phyloP scores from a whole-genome alignment of 1,140 invertebrate species.

The Copidosoma floridanum region DNA sequence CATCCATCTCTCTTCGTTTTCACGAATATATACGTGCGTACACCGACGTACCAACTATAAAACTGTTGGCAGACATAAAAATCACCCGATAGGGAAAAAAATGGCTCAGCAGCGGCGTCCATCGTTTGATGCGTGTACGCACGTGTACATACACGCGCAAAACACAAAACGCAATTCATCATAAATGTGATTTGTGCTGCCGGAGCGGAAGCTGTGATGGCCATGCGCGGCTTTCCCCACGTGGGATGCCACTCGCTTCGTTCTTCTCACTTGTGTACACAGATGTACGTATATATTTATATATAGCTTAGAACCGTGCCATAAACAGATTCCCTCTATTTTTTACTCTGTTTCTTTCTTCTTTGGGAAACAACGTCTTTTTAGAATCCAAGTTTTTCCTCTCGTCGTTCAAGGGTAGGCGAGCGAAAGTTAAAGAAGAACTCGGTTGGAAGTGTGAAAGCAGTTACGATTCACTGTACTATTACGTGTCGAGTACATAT shows the following conservation, averaged over 20 bases:
- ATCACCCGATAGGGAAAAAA: no score
- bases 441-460: conserved; percentile 29
- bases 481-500: conserved; percentile 36
- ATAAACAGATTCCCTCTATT: conserved; percentile 46
- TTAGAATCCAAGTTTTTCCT: neutral
- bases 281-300: no score
- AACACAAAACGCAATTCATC: neutral
- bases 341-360: conserved; percentile 25
- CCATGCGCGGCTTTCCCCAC: conserved; percentile 45
- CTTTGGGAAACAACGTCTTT: no score
- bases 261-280: no score
- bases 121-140: no score
- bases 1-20: no score
- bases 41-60: no score
- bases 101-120: no score
- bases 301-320: conserved; percentile 35
- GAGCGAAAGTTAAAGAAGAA: neutral
- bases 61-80: no score
- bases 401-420: no score
- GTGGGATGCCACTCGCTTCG: conserved; percentile 49
- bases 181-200: neutral
- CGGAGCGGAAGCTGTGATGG: neutral
- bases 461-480: conserved; percentile 42
- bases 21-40: no score
- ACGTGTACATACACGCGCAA: neutral